Conservation (phyloP, 2,113 vertebrate species). For the Ifrita kowaldi region DNA sequence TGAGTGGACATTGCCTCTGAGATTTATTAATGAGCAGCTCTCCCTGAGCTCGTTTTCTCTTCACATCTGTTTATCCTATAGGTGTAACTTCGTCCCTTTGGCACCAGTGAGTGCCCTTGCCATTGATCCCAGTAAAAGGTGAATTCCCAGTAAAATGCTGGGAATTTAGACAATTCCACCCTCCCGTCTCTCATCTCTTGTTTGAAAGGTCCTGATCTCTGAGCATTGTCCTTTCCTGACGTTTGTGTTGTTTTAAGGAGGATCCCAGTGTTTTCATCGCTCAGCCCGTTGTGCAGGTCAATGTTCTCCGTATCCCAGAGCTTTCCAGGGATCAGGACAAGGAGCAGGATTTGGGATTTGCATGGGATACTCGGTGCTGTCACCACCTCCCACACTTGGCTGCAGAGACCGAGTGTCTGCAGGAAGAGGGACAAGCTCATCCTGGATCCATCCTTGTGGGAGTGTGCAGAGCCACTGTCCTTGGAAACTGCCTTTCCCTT, state of each 20-base stretch:
- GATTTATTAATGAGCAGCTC: neutral
- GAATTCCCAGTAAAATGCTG: neutral
- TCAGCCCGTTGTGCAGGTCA: fast-evolving
- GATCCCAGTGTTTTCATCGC: neutral
- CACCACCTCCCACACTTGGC: fast-evolving
- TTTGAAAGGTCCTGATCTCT: neutral
- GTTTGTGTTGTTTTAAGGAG: neutral
- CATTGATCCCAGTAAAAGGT: neutral
- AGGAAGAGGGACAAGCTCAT: neutral
- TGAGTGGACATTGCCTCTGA: neutral
- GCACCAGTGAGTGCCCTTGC: neutral
- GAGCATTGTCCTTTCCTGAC: neutral
- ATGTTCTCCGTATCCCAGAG: neutral
- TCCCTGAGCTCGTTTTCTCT: neutral
- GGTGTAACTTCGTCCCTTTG: neutral
- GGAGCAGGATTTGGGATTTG: neutral
- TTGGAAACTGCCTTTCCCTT: fast-evolving
- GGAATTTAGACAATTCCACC: neutral
- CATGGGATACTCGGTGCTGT: neutral
- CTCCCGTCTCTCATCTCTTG: neutral
- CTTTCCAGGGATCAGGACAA: neutral
- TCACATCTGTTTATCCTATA: neutral
- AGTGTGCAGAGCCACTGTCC: neutral
- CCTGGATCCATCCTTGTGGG: neutral
- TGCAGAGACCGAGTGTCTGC: neutral